Base-by-base conservation (phyloP, 2,888 invertebrate species). In the Aspidiotus destructor region DNA sequence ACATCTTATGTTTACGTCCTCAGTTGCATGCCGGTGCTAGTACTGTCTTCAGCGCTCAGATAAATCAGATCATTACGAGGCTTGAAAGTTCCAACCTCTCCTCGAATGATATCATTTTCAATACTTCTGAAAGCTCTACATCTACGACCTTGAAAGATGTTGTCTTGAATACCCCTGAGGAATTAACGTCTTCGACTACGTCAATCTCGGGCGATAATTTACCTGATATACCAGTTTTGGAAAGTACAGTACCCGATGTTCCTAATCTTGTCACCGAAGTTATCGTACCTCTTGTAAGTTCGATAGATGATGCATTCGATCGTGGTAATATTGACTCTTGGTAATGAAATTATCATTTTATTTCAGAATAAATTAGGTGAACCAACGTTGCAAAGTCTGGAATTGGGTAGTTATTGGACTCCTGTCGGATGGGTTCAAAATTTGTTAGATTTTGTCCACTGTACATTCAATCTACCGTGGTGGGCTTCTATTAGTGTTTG, bases 401-500 rank as follows among this genome's bases (percentile, higher is more conserved):
- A 95, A 0, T 80, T 96, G 17, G 92, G 89, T 2, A n/a, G 42
- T 9, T 86, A 89, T 41, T 89, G 86, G 84, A 80, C 83, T 15
- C 96, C 96, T 0, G 82, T 87, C 0, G 95, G 96, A 0, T 76
- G 92, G 7, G 82, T 93, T 13, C 91, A 96, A 77, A 81, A 85
- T 60, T 82, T 83, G 71, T 79, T 97, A 74, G 96, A 98, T 78
- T 87, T 80, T 74, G 73, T 95, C 53, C 97, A 98, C 76, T 83
- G 89, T n/a, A 78, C 81, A 0, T 77, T 83, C 11, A 91, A 88
- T 73, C 72, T 97, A 11, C 97, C 97, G 0, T 98, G 98, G 98
- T 98, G 96, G 94, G 85, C 82, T 52, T 81, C 90, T 11, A 94
- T 97, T 73, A 81, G 86, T 3, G 78, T 87, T 68, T 89, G 86